A percentile compares a stretch with the other conserved stretches of the same genome.
Conservation (phyloP, 2,113 vertebrate species). For the Donacobius atricapilla region DNA sequence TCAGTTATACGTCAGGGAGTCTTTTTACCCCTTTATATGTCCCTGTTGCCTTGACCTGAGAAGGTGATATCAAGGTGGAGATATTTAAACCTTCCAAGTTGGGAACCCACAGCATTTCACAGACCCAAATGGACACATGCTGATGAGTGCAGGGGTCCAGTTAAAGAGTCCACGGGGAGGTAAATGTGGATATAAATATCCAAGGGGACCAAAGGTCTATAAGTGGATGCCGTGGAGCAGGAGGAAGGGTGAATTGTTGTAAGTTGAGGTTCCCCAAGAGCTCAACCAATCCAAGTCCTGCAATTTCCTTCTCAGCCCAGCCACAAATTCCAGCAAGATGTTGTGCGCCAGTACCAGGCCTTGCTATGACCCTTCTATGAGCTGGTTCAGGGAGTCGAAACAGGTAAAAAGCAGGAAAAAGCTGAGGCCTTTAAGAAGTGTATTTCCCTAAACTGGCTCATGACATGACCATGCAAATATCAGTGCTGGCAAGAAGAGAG, state of each 20-base stretch:
- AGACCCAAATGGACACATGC: not conserved
- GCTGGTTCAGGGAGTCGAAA: not conserved
- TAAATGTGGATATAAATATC: not conserved
- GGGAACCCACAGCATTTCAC: not conserved
- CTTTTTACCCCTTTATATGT: not conserved
- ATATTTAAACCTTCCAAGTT: not conserved
- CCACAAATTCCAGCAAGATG: not conserved
- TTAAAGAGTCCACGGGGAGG: not conserved
- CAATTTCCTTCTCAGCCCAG: not conserved
- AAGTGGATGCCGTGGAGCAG: not conserved
- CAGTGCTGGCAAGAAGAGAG: not conserved
- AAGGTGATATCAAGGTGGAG: fast-evolving
- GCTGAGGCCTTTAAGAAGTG: not conserved
- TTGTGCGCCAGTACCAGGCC: not conserved
- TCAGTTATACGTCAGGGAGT: not conserved
- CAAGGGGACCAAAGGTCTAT: not conserved
- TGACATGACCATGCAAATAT: not conserved
- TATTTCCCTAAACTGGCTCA: not conserved
- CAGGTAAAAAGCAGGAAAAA: conserved; percentile 2
- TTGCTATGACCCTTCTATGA: not conserved
- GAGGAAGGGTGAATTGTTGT: not conserved
- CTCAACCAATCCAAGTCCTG: not conserved
- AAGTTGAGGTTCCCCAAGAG: not conserved
- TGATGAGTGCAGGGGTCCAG: not conserved
- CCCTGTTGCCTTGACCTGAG: not conserved